Evolutionary conservation across 23 tunicate genomes (phyloP), one percentile per base, ranked within the genome.

Genomic region (Styela clava): DNA sequence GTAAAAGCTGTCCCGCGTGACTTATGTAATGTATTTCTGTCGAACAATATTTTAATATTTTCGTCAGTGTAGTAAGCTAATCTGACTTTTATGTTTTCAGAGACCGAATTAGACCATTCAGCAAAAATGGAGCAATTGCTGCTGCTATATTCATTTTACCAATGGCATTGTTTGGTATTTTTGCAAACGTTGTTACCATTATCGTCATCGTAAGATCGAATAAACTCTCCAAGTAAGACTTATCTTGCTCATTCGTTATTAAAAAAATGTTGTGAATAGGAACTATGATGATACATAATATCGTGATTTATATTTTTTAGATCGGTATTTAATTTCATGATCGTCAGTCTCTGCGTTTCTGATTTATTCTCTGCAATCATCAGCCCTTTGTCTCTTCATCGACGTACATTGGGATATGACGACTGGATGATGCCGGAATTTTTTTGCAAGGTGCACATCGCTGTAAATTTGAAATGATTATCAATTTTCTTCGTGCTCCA

Each of bases 121-220:
- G 56, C 12, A 44, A 12, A 44, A 12, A 12, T 12, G 56, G 56
- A 12, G 56, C 56, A 44, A 44, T 44, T 44, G 33, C 34, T 21
- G 34, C 34, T 21, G 76, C 34, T 16, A 29, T 29, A 33, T 21
- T 70, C 23, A 33, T 70, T 29, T 18, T 70, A 70, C 76, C 76
- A 3, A 21, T 70, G 34, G 76, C 76, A 29, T 2, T 70, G 3
- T 70, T 70, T 29, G 76, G 76, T 21, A 16, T 70, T 34, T 21
- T 70, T 2, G 76, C 76, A 33, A 70, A 70, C 76, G 33, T 70
- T 34, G 34, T 70, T 34, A 70, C 76, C 76, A 70, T 70, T 34
- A 29, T 70, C 33, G 76, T 70, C 34, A 70, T 70, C 34, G 33
- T 27, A 27, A 70, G 34, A 29, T 70, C 76, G 3, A 33, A 33